These are phyloP conservation scores for Bungarus multicinctus DNA, from an alignment of 2,113 vertebrate species.

Conservation along the genomic window DNA sequence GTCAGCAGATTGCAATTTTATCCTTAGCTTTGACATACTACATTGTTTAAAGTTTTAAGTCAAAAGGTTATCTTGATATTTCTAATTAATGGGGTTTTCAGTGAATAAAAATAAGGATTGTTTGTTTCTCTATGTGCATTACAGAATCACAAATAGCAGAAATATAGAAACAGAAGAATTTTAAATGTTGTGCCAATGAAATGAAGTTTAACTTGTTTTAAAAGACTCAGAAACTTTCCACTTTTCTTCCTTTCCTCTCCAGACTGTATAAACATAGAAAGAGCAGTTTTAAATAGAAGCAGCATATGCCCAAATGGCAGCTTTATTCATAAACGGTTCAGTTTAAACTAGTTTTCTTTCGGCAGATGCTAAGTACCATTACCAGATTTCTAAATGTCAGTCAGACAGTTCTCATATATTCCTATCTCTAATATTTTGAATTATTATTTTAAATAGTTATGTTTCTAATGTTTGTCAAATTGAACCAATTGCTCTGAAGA, in stretches of 20 bases:
- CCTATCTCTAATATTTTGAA: slow-evolving; percentile 10
- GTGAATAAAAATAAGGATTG: slow-evolving; percentile 26
- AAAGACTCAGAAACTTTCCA: slow-evolving; percentile 13
- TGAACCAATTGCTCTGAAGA: neutral
- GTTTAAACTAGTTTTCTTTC: slow-evolving; percentile 30
- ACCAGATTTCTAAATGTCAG: slow-evolving; percentile 5
- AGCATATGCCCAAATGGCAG: neutral
- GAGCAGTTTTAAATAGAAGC: neutral
- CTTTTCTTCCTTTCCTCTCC: neutral
- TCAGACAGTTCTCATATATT: neutral
- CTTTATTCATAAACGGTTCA: neutral
- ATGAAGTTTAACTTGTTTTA: slow-evolving; percentile 1
- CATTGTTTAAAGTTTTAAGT: slow-evolving; percentile 4
- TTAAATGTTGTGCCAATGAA: slow-evolving; percentile 8
- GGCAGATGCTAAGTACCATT: neutral
- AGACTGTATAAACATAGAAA: neutral
- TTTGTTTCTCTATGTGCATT: slow-evolving; percentile 30
- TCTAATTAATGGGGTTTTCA: slow-evolving; percentile 37
- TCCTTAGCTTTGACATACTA: slow-evolving; percentile 34
- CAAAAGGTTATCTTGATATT: slow-evolving; percentile 33
- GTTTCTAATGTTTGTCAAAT: neutral
- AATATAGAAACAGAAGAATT: slow-evolving; percentile 13
- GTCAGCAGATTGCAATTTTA: slow-evolving; percentile 9
- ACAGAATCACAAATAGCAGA: slow-evolving; percentile 21
- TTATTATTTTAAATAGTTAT: neutral